Percentiles rank a stretch among this genome's conserved stretches.
Conservation (phyloP, 2,888 invertebrate species). For the Kuschelorhynchus macadamiae region DNA sequence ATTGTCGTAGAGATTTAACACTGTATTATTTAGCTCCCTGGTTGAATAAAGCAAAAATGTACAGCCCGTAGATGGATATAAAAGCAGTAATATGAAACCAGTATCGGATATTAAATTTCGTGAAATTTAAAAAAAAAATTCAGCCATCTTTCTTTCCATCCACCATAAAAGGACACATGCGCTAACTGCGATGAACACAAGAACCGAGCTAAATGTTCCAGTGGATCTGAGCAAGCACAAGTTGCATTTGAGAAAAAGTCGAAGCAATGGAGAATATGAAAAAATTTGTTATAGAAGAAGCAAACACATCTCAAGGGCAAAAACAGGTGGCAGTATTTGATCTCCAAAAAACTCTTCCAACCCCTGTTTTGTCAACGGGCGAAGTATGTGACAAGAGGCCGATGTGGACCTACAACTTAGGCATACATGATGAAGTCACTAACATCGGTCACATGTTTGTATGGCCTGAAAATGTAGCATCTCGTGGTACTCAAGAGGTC, state of each 20-base stretch:
- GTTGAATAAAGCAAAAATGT: neutral
- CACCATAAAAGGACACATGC: neutral
- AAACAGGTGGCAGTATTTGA: neutral
- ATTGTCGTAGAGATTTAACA: neutral
- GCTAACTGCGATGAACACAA: neutral
- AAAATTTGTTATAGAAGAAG: neutral
- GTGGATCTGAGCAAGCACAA: neutral
- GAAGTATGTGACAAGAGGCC: neutral
- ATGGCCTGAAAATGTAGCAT: neutral
- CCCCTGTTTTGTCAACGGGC: neutral
- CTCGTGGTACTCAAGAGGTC: neutral
- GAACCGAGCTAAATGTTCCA: neutral
- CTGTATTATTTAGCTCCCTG: constrained; percentile 2
- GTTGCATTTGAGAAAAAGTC: neutral
- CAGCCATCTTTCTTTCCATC: neutral
- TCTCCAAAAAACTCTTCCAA: constrained; percentile 7
- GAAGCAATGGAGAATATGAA: neutral
- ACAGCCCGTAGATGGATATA: neutral
- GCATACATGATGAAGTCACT: constrained; percentile 8
- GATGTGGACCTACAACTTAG: neutral
- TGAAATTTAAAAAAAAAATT: neutral
- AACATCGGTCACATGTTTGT: neutral
- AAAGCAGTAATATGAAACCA: neutral
- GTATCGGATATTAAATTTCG: neutral
- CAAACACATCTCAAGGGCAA: neutral